phyloP scores from a whole-genome alignment of 1,140 invertebrate species.

The Drosophila navojoa region DNA sequence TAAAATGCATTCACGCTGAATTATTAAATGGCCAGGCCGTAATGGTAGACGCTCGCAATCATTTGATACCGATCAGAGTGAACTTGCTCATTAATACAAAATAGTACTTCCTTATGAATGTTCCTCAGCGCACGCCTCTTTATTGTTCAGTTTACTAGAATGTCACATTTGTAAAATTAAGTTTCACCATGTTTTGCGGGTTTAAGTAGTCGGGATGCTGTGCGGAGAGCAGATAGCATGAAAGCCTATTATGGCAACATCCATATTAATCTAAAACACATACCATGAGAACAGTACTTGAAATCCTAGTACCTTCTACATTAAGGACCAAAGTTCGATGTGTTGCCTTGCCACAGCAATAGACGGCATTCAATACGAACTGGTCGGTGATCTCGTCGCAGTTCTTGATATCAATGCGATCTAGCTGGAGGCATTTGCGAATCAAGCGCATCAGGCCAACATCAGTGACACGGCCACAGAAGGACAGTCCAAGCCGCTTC shows the following conservation, averaged over 20 bases:
- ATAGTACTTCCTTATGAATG: constrained; percentile 57
- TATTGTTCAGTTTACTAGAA: not conserved
- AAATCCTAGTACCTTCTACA: constrained; percentile 49
- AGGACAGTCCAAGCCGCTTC: constrained; percentile 30
- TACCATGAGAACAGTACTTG: constrained; percentile 32
- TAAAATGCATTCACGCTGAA: constrained; percentile 26
- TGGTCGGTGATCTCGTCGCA: constrained; percentile 61
- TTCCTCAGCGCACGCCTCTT: not conserved
- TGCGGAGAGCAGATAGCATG: not conserved
- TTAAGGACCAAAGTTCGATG: constrained; percentile 43
- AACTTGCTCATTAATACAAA: constrained; percentile 65
- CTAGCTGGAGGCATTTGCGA: constrained; percentile 44
- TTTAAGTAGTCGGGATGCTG: constrained; percentile 59
- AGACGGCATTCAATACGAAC: constrained; percentile 58
- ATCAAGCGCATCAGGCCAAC: constrained; percentile 53
- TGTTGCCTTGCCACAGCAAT: constrained; percentile 44
- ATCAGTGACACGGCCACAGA: constrained; percentile 52
- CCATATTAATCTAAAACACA: not conserved
- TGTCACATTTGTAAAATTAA: constrained; percentile 47
- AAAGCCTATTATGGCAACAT: not conserved
- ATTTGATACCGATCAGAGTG: constrained; percentile 47
- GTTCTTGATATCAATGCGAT: constrained; percentile 40
- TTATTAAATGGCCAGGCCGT: constrained; percentile 53
- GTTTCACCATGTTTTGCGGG: constrained; percentile 47
- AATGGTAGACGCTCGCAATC: constrained; percentile 53